Evolutionary conservation across 2,888 invertebrate species (phyloP), one percentile per base, ranked within the genome.

Genomic region (Ametastegia equiseti): DNA sequence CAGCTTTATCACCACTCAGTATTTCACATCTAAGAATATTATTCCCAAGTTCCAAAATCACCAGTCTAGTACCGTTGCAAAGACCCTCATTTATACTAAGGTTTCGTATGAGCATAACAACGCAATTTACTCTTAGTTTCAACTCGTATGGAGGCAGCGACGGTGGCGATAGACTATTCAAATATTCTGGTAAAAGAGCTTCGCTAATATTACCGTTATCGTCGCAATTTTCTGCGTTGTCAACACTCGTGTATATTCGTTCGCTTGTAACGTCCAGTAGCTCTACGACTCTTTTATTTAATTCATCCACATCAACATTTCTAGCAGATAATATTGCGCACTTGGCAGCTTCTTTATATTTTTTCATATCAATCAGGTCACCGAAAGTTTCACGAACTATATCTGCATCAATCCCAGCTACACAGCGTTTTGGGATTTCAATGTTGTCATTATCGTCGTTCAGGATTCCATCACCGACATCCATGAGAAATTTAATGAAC

Each of bases 61-160:
- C 50, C 39, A 86, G 81, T 81, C 85, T 80, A 4, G 86, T 85
- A 57, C 85, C 84, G 82, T 85, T 85, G 57, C 84, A 85, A 27
- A 84, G 78, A 19, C 84, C 83, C 82, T 84, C 84, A 69, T 63
- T 80, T 47, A 84, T 81, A 36, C 81, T 82, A 11, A 83, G 42
- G 78, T 86, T 85, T 65, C 85, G 78, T 54, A 85, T 82, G 11
- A 84, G 77, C 83, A 85, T 85, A 1, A 85, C 73, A 27, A 84
- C 67, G 45, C 80, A 77, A 80, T 82, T 65, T 23, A 69, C 80
- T 82, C 82, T 78, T 60, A 83, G 73, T 27, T 65, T 19, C 54
- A 81, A 65, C 69, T 82, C 78, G 80, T 82, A 39, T 11, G 80
- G 75, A 11, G 81, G 80, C 39, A 80, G 33, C 54, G 33, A 47